These are phyloP conservation scores for Fragum fragum DNA, from an alignment of 2,888 invertebrate genomes.

Conservation along the genomic window DNA sequence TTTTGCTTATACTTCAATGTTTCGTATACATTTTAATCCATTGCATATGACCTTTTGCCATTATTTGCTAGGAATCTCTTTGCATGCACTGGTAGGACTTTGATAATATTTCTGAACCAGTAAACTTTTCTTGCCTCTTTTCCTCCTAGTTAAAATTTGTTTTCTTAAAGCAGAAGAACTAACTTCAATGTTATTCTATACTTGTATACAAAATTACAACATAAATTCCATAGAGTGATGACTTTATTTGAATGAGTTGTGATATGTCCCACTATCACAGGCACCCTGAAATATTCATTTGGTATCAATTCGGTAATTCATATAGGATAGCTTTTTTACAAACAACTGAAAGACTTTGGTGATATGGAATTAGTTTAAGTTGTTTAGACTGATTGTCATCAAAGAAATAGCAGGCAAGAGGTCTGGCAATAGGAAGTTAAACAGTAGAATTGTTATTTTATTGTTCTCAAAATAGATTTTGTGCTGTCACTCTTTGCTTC, in stretches of 20 bases:
- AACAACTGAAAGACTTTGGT: no score
- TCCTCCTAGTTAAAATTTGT: not conserved
- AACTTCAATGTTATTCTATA: not conserved
- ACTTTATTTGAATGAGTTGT: no score
- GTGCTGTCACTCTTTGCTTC: slow-evolving; percentile 65
- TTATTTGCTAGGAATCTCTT: slow-evolving; percentile 58
- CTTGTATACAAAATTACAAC: no score
- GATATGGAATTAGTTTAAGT: no score
- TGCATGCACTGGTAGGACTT: slow-evolving; percentile 57
- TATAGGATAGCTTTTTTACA: no score
- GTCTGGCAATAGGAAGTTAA: slow-evolving; percentile 65
- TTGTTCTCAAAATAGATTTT: slow-evolving; percentile 61
- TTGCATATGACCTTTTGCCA: slow-evolving; percentile 71
- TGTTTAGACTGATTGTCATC: no score
- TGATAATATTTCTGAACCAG: not conserved
- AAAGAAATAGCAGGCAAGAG: slow-evolving; percentile 59
- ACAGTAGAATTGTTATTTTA: slow-evolving; percentile 51
- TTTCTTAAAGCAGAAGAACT: not conserved
- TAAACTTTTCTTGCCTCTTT: not conserved
- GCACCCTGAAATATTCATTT: no score
- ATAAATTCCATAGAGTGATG: no score
- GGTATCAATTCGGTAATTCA: no score
- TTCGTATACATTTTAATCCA: slow-evolving; percentile 55
- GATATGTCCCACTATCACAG: no score
- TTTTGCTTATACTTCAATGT: slow-evolving; percentile 4